These are phyloP conservation scores for Lucinisca nassula DNA, from an alignment of 2,888 invertebrate genomes.

Conservation along the genomic window DNA sequence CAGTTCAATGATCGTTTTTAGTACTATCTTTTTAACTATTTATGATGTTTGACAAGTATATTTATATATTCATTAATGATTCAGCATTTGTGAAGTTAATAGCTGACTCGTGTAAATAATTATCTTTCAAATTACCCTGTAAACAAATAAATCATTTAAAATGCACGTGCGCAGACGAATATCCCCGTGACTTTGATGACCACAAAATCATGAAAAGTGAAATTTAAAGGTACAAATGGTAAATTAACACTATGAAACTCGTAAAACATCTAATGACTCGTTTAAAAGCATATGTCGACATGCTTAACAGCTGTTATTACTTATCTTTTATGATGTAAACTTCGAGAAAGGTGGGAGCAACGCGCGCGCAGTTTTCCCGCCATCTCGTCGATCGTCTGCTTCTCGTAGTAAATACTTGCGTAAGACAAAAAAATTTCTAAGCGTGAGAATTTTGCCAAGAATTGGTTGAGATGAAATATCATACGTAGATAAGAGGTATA, in stretches of 20 bases:
- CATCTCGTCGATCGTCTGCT: conserved; percentile 52
- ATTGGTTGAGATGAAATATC: conserved; percentile 59
- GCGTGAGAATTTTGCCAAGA: conserved; percentile 49
- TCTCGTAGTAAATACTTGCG: conserved; percentile 68
- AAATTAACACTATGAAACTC: conserved; percentile 15
- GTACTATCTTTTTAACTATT: no score
- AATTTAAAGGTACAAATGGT: conserved; percentile 5
- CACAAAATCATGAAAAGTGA: conserved; percentile 14
- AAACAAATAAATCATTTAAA: background rate
- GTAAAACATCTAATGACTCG: conserved; percentile 6
- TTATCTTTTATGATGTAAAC: conserved; percentile 39
- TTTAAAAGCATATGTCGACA: conserved; percentile 35
- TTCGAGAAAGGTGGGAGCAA: conserved; percentile 58
- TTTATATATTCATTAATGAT: no score
- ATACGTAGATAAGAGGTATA: conserved; percentile 54
- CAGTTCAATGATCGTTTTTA: no score
- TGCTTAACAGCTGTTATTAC: conserved; percentile 60
- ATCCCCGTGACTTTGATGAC: background rate
- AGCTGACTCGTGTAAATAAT: no score
- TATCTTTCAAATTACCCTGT: background rate
- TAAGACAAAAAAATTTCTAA: conserved; percentile 58
- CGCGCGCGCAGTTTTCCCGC: conserved; percentile 61
- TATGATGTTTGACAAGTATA: no score
- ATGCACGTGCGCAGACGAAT: background rate
- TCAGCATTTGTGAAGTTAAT: no score